Evolutionary conservation across 2,113 vertebrate genomes (phyloP).

Genomic region (Xyrauchen texanus): DNA sequence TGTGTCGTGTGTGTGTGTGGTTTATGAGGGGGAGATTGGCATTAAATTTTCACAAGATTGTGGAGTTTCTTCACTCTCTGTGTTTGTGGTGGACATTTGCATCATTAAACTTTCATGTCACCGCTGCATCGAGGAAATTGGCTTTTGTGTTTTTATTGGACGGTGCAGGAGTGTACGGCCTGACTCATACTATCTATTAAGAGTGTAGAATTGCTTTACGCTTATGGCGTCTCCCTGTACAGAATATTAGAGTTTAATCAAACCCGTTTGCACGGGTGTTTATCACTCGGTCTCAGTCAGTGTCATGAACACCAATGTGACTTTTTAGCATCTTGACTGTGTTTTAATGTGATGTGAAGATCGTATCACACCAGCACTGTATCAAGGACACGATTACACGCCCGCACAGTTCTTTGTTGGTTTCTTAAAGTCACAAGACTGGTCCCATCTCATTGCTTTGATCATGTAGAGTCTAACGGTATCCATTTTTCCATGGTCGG

Average conservation of each 20-base stretch:
- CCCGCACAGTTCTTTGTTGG: no score
- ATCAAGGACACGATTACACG: no score
- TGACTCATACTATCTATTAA: constrained; percentile 6
- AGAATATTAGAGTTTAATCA: neutral
- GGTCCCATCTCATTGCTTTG: no score
- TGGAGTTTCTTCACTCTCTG: constrained; percentile 6
- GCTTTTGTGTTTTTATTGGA: constrained; percentile 33
- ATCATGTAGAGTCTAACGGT: no score
- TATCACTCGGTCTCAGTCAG: no score
- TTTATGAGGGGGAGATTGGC: neutral
- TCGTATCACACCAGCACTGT: no score
- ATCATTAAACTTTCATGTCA: constrained; percentile 53
- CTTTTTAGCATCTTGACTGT: no score
- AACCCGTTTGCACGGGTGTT: no score
- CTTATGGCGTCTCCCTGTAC: constrained; percentile 31
- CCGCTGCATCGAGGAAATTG: constrained; percentile 46
- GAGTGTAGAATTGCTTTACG: constrained; percentile 47
- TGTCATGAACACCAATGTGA: no score
- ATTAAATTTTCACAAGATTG: constrained; percentile 46
- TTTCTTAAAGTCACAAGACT: no score
- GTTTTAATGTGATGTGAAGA: no score
- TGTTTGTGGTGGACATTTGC: constrained; percentile 44
- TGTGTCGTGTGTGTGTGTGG: neutral
- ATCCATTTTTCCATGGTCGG: no score
- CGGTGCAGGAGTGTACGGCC: constrained; percentile 18